Conservation (phyloP, 1,140 invertebrate genomes). For the Polypedilum pembai region DNA sequence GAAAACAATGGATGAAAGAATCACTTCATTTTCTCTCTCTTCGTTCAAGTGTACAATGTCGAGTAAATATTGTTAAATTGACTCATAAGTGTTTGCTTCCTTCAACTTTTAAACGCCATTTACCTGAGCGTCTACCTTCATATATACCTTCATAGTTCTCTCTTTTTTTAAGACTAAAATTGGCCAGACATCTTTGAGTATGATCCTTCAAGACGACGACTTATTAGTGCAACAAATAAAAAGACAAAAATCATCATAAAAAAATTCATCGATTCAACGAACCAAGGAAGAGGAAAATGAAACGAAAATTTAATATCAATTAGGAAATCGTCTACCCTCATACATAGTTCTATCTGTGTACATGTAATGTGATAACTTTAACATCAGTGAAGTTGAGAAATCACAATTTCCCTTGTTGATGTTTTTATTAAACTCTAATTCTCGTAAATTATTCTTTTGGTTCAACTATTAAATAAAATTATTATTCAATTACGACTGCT, state of each 20-base stretch:
- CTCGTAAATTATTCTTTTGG: conserved; percentile 16
- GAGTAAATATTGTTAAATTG: background rate
- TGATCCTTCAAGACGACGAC: too few species aligned
- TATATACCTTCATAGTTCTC: too few species aligned
- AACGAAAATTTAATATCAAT: conserved; percentile 22
- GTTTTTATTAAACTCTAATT: conserved; percentile 4
- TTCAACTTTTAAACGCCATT: background rate
- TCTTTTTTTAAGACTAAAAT: too few species aligned
- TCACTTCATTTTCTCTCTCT: background rate
- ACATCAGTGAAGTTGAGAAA: background rate
- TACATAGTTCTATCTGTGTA: background rate
- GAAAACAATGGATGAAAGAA: background rate
- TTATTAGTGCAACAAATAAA: too few species aligned
- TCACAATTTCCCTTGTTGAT: background rate
- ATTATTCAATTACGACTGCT: conserved; percentile 20
- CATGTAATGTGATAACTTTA: conserved; percentile 22
- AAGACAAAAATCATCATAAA: too few species aligned
- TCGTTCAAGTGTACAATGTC: conserved; percentile 4
- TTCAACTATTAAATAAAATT: conserved; percentile 24
- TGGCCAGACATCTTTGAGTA: too few species aligned
- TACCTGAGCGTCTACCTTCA: too few species aligned
- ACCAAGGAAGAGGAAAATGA: conserved; percentile 21
- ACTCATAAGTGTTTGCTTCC: conserved; percentile 16
- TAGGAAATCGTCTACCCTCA: conserved; percentile 21
- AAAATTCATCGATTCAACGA: conserved; percentile 9